A percentile compares a stretch with the other conserved stretches of the same genome.
Conservation (phyloP, 1,140 invertebrate species). For the Zaprionus ornatus region DNA sequence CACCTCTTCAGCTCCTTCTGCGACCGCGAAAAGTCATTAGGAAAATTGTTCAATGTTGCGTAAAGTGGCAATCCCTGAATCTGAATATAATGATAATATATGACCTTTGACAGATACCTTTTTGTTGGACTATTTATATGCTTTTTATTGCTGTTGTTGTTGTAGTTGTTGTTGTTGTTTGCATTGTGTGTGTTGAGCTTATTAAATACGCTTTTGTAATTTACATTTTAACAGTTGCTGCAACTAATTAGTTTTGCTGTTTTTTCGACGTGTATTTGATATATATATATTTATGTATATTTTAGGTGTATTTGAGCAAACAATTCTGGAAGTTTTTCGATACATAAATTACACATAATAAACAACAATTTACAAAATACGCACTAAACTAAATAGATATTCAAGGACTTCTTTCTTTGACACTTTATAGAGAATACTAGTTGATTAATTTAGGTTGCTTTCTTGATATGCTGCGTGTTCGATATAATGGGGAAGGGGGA, state of each 20-base stretch:
- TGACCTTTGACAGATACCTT: slow-evolving; percentile 47
- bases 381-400: slow-evolving; percentile 9
- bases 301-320: slow-evolving; percentile 38
- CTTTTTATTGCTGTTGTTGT: slow-evolving; percentile 38
- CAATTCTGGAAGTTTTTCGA: slow-evolving; percentile 34
- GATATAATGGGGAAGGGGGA: neutral
- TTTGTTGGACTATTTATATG: slow-evolving; percentile 51
- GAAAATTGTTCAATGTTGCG: slow-evolving; percentile 58
- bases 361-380: slow-evolving; percentile 37
- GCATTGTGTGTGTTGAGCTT: slow-evolving; percentile 32
- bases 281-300: slow-evolving; percentile 18
- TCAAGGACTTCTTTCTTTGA: slow-evolving; percentile 14
- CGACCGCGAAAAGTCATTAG: slow-evolving; percentile 68
- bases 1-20: neutral
- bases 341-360: slow-evolving; percentile 21
- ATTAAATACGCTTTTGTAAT: slow-evolving; percentile 30
- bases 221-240: slow-evolving; percentile 36
- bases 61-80: slow-evolving; percentile 50
- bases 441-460: slow-evolving; percentile 7
- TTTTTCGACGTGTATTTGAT: slow-evolving; percentile 1
- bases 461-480: slow-evolving; percentile 42
- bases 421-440: slow-evolving; percentile 29
- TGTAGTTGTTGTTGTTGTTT: slow-evolving; percentile 30
- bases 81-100: slow-evolving; percentile 30
- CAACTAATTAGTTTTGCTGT: slow-evolving; percentile 18